Base-by-base conservation (phyloP, 2,113 vertebrate species). In the Pluvianellus socialis region DNA sequence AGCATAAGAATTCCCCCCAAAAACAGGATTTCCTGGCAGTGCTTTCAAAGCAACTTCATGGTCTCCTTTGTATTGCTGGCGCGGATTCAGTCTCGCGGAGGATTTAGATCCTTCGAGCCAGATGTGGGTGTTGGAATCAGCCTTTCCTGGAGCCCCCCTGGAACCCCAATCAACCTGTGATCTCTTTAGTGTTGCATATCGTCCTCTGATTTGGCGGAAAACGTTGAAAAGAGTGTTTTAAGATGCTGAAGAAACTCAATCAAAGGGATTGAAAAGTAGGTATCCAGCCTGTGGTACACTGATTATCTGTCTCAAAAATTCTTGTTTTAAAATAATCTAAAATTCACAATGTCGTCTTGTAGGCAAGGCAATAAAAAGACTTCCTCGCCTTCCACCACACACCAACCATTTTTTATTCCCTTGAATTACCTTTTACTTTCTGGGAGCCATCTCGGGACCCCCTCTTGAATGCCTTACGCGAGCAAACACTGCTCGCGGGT, bases 371-470 rank as follows among this genome's bases (percentile, higher is more conserved):
- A 1, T 67, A 20, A 40, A 73, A 63, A 50, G 14, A 1, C 3
- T 72, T 88, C 47, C 50, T 85, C 67, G 26, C 28, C 24, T 62
- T 2, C 16, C 18, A 12, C 33, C 52, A 27, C 11, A 4, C 50
- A 32, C 3, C 21, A 62, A 27, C 16, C 15, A 9, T 1, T 24
- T 70, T 79, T 62, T 84, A 55, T 70, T 79, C 27, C 38, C n/a
- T 42, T 23, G 32, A 72, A 11, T 11, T 77, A 12, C 7, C 8
- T 67, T 10, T 62, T 44, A 20, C 30, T 90, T 40, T 52, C 38
- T 65, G 18, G 24, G 49, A 21, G 26, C 0, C 0, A 14, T 20
- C 63, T 58, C 0, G 0, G 32, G 55, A 49, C 20, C 32, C 40
- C 19, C 5, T 0, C 72, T 40, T 15, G 33, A 26, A 32, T 40